phyloP scores from a whole-genome alignment of 1,140 invertebrate genomes.

The Eumaeus atala region DNA sequence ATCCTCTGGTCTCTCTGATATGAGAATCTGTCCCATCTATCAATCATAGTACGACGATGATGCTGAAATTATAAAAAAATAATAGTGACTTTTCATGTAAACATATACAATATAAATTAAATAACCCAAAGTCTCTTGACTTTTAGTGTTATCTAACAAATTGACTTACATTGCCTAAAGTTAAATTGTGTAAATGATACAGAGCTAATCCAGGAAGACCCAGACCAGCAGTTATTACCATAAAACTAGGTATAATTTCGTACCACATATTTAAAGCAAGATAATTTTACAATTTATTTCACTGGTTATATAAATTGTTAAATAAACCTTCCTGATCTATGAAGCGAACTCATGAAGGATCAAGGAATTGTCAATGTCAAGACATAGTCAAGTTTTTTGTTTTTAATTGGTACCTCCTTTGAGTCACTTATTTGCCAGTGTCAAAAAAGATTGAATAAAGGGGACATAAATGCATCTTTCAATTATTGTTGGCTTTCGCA shows the following conservation, averaged over 20 bases:
- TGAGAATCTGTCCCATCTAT: conserved; percentile 66
- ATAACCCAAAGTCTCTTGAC: not conserved
- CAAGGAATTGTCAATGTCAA: not conserved
- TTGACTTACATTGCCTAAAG: conserved; percentile 75
- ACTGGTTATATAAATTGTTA: no score
- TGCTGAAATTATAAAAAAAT: conserved; percentile 51
- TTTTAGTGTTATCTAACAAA: not conserved
- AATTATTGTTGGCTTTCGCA: no score
- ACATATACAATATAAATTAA: not conserved
- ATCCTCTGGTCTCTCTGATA: conserved; percentile 74
- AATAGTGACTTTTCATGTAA: conserved; percentile 11
- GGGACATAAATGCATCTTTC: no score
- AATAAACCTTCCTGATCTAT: not conserved
- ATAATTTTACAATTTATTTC: not conserved
- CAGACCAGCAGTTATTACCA: conserved; percentile 73
- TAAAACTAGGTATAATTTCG: conserved; percentile 77
- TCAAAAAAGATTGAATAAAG: no score
- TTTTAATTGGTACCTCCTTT: no score
- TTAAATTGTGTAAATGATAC: conserved; percentile 76
- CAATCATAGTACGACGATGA: conserved; percentile 65
- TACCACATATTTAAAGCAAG: conserved; percentile 76
- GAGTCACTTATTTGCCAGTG: no score
- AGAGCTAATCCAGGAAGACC: conserved; percentile 74
- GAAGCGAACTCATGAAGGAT: not conserved
- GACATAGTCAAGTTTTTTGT: no score